Conservation (phyloP, 2,888 invertebrate species). For the Eupeodes luniger region DNA sequence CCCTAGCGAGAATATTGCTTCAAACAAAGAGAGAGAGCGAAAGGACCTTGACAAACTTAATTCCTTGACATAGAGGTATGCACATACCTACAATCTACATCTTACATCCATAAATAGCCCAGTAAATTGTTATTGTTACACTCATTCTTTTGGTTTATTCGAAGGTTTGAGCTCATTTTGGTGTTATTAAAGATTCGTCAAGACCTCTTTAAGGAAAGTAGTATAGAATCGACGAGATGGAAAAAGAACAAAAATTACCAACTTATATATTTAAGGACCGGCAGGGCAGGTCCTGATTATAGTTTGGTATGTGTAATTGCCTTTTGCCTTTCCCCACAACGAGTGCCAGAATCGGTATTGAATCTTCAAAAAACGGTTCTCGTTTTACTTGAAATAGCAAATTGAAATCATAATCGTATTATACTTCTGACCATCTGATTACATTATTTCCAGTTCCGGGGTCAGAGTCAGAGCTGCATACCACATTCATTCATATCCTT, state of each 20-base stretch:
- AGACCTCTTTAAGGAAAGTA: background rate
- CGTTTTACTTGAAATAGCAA: slow-evolving; percentile 52
- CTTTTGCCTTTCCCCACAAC: background rate
- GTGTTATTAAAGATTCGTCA: slow-evolving; percentile 11
- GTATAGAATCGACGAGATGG: no score
- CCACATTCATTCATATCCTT: background rate
- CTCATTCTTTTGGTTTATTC: background rate
- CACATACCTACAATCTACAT: background rate
- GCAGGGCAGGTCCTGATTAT: no score
- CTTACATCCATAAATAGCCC: background rate
- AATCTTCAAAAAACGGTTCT: slow-evolving; percentile 13
- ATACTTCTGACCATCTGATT: slow-evolving; percentile 54
- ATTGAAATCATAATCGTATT: slow-evolving; percentile 65
- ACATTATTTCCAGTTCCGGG: slow-evolving; percentile 59
- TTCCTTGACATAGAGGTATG: background rate
- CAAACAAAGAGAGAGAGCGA: background rate
- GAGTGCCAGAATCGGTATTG: background rate
- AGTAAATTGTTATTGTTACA: background rate
- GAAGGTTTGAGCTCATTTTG: background rate
- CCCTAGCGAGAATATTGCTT: background rate
- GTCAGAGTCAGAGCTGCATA: background rate
- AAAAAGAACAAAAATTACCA: no score
- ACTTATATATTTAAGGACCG: background rate
- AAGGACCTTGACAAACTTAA: slow-evolving; percentile 26
- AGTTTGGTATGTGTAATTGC: slow-evolving; percentile 45